Base-by-base conservation (phyloP, 2,113 vertebrate species). In the Petrocephalus zakoni region DNA sequence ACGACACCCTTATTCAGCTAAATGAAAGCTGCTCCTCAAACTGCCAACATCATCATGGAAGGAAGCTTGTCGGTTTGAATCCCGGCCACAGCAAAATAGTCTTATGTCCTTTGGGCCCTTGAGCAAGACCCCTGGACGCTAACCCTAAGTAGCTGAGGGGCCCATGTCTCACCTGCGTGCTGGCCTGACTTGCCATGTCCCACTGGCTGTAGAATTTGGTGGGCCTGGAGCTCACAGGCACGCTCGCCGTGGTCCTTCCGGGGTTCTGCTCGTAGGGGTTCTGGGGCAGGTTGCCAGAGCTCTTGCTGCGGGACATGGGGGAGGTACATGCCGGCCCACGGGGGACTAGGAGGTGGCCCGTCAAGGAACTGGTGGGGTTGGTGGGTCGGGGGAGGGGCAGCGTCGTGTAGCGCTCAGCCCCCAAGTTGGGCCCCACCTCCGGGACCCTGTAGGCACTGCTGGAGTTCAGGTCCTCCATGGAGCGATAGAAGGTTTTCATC, bases 401-500 rank as follows among this genome's bases (percentile, higher is more conserved):
- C 2, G 89, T 88, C 0, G 91, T 93, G 93, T 93, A 93, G 75
- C 10, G 91, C 34, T 88, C 90, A 58, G 68, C 81, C 3, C 58
- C 25, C 15, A 55, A 13, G 1, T n/a, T 55, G 55, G 83, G 46
- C 22, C 37, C 51, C 4, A 53, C 84, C 46, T 89, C 83, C 52
- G 42, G 82, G 37, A 91, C 90, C 86, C 88, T 90, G 58, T 94
- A 95, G 90, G 92, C 91, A 93, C 92, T 92, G 86, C 84, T 93
- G 87, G 92, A 94, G 93, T 92, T 93, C 82, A 97, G 92, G 86
- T 97, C 94, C 90, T 96, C 95, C 94, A 96, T 94, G 52, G 96
- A 97, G 86, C 83, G 91, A 88, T 91, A 95, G 85, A 95, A 90
- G n/a, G 88, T 88, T 91, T 93, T 95, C 58, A 90, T 90, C 86